Evolutionary conservation across 64 coral and sea anemone genomes (phyloP).

Genomic region (Dendronephthya gigantea): DNA sequence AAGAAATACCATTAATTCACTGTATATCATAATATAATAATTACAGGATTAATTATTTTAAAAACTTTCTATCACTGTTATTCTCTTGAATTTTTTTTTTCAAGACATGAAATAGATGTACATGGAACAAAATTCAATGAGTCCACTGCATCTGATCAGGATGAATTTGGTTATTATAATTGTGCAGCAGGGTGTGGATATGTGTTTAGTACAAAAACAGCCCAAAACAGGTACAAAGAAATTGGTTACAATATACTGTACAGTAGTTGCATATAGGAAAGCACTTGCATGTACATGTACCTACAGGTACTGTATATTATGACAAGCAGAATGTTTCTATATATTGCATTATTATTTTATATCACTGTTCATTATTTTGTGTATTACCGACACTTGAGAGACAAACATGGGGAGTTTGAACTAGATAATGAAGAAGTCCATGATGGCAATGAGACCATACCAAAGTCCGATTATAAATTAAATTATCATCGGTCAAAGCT

Average conservation of each 20-base stretch:
- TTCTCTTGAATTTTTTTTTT: neutral
- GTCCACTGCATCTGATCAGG: neutral
- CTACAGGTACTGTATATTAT: neutral
- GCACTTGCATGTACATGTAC: too few species aligned
- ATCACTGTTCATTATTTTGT: neutral
- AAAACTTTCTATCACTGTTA: too few species aligned
- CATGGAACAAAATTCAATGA: neutral
- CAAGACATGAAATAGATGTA: slow-evolving; percentile 10
- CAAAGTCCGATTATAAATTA: neutral
- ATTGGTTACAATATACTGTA: too few species aligned
- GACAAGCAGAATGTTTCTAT: neutral
- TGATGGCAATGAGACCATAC: neutral
- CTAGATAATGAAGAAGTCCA: neutral
- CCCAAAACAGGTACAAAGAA: neutral
- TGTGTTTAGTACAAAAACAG: slow-evolving; percentile 9
- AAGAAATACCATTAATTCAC: neutral
- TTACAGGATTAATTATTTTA: neutral
- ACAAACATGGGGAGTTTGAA: neutral
- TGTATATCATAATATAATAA: neutral
- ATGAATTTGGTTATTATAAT: neutral
- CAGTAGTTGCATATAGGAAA: too few species aligned
- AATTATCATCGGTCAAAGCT: slow-evolving; percentile 9
- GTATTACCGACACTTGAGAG: neutral
- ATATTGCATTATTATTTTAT: neutral
- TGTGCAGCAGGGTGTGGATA: slow-evolving; percentile 10